These are phyloP conservation scores for Apeira syringaria DNA, from an alignment of 2,888 invertebrate species.

Conservation along the genomic window DNA sequence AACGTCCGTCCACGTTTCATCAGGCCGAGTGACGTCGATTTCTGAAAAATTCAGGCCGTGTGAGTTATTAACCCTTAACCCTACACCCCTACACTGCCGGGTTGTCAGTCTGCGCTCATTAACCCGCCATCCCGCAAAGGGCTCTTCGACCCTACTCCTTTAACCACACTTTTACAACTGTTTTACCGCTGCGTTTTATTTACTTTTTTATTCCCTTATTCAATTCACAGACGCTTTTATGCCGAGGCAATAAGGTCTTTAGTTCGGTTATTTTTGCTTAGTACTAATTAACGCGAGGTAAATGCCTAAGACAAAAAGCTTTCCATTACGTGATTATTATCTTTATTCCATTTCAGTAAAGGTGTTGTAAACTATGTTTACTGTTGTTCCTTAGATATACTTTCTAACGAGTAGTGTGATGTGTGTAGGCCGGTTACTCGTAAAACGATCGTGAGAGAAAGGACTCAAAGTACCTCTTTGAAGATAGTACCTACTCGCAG, in stretches of 20 bases:
- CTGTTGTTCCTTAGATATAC: conserved; percentile 7
- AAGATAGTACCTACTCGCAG: too few species aligned
- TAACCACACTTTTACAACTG: conserved; percentile 39
- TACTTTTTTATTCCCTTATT: conserved; percentile 41
- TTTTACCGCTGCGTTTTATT: conserved; percentile 40
- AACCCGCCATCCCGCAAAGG: conserved; percentile 29
- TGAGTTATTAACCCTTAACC: conserved; percentile 20
- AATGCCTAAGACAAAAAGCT: conserved; percentile 21
- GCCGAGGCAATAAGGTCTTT: conserved; percentile 32
- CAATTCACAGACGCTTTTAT: conserved; percentile 35
- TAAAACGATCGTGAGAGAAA: conserved; percentile 14
- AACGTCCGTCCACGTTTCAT: conserved; percentile 16
- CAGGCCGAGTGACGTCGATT: conserved; percentile 24
- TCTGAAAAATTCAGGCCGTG: conserved; percentile 27
- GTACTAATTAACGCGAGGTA: conserved; percentile 33
- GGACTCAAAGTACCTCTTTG: conserved; percentile 1
- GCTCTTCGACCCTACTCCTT: conserved; percentile 26
- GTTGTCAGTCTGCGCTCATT: conserved; percentile 31
- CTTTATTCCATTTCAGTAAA: conserved; percentile 19
- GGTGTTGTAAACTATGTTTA: conserved; percentile 19
- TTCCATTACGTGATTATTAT: conserved; percentile 21
- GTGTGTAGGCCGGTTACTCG: conserved; percentile 8
- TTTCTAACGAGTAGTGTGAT: conserved; percentile 10
- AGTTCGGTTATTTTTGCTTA: conserved; percentile 33
- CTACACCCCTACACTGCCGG: conserved; percentile 5